Evolutionary conservation across 92 coral and sea anemone genomes (phyloP), one percentile per base, ranked within the genome.

Genomic region (Epizoanthus stellaris): DNA sequence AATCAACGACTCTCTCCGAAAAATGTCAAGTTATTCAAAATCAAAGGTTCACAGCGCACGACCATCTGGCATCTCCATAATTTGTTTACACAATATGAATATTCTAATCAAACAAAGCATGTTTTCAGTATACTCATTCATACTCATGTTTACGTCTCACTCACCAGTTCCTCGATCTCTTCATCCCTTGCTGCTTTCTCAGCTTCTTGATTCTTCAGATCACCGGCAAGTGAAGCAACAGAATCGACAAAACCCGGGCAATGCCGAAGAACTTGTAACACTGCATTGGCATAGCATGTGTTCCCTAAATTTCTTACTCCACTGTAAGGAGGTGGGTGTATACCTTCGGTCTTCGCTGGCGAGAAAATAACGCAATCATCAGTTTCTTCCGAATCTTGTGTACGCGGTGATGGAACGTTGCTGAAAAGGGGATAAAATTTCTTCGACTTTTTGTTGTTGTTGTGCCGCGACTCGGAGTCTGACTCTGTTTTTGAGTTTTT

Each of bases 201-300:
- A 19, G 49, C 60, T 61, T 40, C 70, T 61, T 63, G 83, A 38
- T 62, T 62, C 59, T 62, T 79, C 14, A 79, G 83, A 79, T 79
- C 83, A 12, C 30, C 72, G 40, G 88, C 95, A 73, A 92, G 90
- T 64, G 84, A 61, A 23, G 38, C 85, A 59, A 96, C 90, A 80
- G 93, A 89, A 56, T 77, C 82, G 65, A 75, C 74, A 84, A 97
- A 93, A 10, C 94, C 98, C 0, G 99, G 98, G 61, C 99, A 97
- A 77, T 89, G 75, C 15, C 98, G 88, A 76, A 97, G 87, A 47
- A 97, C 99, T 82, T 97, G 99, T 62, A 97, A 54, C 30, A 97
- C 97, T 8, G 99, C 99, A 90, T 97, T 97, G 20, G 98, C 97
- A 65, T 91, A 97, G 89, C 99, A 97, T 30, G 91, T 89, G 81